These are phyloP conservation scores for Hycleus cichorii DNA, from an alignment of 1,140 invertebrate genomes.

Conservation along the genomic window DNA sequence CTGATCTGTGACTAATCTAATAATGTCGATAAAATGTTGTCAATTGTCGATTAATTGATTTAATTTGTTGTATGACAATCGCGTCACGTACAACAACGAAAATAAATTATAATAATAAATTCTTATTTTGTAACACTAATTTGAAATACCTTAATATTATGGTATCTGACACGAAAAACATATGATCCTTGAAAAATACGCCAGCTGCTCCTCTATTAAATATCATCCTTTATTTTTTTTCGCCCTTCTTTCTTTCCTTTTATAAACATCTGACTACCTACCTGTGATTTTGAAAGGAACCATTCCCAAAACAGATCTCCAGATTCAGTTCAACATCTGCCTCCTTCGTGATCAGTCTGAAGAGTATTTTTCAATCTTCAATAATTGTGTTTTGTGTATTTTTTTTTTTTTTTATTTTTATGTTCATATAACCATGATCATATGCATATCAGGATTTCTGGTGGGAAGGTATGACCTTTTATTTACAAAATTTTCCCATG, in stretches of 20 bases:
- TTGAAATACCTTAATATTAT: slow-evolving; percentile 7
- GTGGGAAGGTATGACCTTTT: slow-evolving; percentile 48
- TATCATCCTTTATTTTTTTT: neutral
- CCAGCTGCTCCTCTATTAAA: slow-evolving; percentile 25
- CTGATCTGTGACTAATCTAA: slow-evolving; percentile 7
- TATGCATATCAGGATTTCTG: slow-evolving; percentile 58
- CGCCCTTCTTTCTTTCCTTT: slow-evolving; percentile 20
- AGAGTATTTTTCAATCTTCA: slow-evolving; percentile 5
- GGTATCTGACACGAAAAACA: slow-evolving; percentile 10
- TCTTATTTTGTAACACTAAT: neutral
- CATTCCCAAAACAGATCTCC: slow-evolving; percentile 29
- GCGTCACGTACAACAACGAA: neutral
- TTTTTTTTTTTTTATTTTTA: slow-evolving; percentile 11
- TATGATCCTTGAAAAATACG: slow-evolving; percentile 11
- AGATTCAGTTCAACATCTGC: slow-evolving; percentile 31
- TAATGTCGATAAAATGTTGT: slow-evolving; percentile 8
- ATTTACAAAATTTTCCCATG: neutral
- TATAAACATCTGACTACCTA: slow-evolving; percentile 21
- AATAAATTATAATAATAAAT: too few relatives aligned
- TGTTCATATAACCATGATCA: slow-evolving; percentile 47
- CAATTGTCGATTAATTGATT: slow-evolving; percentile 8
- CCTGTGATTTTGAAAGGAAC: slow-evolving; percentile 34
- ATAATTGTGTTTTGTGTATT: neutral
- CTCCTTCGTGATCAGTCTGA: slow-evolving; percentile 25
- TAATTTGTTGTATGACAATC: slow-evolving; percentile 4